Conservation (phyloP, 2,888 invertebrate genomes). For the Diaperis boleti region DNA sequence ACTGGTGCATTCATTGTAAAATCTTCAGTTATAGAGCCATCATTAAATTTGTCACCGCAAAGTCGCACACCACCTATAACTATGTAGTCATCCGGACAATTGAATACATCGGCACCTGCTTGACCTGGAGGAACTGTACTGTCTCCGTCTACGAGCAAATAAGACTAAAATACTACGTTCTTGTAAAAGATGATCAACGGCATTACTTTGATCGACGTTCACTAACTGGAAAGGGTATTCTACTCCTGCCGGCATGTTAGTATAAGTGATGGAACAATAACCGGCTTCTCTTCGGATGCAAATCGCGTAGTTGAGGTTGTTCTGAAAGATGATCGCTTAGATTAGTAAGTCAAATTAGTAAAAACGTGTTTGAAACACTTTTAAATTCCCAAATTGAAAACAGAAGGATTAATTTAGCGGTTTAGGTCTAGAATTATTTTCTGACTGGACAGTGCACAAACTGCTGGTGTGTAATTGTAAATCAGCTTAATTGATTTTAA, state of each 20-base stretch:
- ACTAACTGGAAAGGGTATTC: slow-evolving; percentile 74
- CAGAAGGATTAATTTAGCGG: background rate
- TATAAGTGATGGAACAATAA: slow-evolving; percentile 77
- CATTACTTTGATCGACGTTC: slow-evolving; percentile 75
- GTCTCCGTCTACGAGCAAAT: slow-evolving; percentile 69
- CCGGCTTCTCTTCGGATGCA: slow-evolving; percentile 75
- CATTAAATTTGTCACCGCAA: slow-evolving; percentile 82
- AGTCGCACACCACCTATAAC: slow-evolving; percentile 77
- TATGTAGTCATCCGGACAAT: slow-evolving; percentile 82
- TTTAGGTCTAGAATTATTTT: background rate
- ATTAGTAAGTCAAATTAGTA: background rate
- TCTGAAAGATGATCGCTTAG: slow-evolving; percentile 68
- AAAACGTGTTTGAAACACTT: too few relatives aligned
- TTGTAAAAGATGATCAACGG: background rate
- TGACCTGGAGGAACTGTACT: slow-evolving; percentile 75
- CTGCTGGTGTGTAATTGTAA: too few relatives aligned
- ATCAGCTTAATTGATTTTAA: too few relatives aligned
- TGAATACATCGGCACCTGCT: slow-evolving; percentile 80
- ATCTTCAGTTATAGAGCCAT: slow-evolving; percentile 74
- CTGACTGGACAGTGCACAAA: too few relatives aligned
- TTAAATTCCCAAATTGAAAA: too few relatives aligned
- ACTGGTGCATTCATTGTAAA: slow-evolving; percentile 78
- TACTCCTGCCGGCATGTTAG: slow-evolving; percentile 67
- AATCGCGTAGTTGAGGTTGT: slow-evolving; percentile 82
- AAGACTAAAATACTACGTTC: too few relatives aligned